These are phyloP conservation scores for Falco peregrinus DNA, from an alignment of 2,797 vertebrate species.

Conservation along the genomic window DNA sequence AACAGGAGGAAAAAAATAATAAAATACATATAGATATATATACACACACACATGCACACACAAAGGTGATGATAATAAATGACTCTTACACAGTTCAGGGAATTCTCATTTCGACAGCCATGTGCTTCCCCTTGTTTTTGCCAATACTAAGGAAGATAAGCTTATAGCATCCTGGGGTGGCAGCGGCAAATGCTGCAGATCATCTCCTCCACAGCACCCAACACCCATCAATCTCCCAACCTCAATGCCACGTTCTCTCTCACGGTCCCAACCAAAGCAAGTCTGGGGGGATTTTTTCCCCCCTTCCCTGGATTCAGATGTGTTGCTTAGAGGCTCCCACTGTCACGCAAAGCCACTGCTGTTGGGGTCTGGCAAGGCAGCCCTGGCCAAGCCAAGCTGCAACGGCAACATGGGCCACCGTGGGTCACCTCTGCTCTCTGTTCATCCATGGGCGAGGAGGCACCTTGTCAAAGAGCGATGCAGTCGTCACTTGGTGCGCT, in stretches of 20 bases:
- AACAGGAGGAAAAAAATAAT: constrained; percentile 22
- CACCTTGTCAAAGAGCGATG: background rate
- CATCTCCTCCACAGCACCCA: background rate
- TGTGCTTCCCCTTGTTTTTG: background rate
- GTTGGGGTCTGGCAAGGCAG: background rate
- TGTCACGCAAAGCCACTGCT: background rate
- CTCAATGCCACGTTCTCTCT: background rate
- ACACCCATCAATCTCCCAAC: background rate
- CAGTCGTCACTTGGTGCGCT: background rate
- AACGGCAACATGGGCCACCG: background rate
- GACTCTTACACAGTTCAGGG: background rate
- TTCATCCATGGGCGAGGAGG: background rate
- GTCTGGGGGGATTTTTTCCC: background rate
- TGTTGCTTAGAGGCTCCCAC: background rate
- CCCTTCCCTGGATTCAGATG: background rate
- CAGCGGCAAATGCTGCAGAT: background rate
- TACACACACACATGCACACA: background rate
- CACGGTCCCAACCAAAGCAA: background rate
- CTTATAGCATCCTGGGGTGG: background rate
- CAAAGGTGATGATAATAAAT: background rate
- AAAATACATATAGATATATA: background rate
- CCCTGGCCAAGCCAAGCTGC: background rate
- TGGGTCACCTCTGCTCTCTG: background rate
- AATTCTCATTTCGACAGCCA: background rate
- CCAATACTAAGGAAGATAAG: background rate